phyloP scores from a whole-genome alignment of 2,888 invertebrate species.

The Caenorhabditis japonica region DNA sequence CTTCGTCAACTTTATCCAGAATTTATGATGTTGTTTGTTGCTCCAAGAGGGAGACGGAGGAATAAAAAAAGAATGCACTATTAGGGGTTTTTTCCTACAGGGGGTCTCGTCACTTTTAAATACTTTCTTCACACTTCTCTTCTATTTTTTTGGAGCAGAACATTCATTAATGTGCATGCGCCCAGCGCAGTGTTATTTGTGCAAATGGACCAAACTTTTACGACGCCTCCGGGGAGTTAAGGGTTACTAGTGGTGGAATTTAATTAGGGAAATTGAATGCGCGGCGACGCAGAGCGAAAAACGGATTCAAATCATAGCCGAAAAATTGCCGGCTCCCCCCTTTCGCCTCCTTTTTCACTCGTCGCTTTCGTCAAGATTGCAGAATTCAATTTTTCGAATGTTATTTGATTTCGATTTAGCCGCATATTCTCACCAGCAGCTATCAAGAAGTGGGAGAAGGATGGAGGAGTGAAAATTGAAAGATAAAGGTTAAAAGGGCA shows the following conservation, averaged over 20 bases:
- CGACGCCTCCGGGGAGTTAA: constrained; percentile 53
- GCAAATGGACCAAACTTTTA: constrained; percentile 40
- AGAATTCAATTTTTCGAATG: no score
- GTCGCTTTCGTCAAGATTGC: no score
- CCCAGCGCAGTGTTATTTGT: constrained; percentile 32
- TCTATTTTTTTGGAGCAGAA: no score
- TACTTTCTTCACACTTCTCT: no score
- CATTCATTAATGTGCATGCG: constrained; percentile 47
- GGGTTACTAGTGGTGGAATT: constrained; percentile 40
- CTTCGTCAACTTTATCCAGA: constrained; percentile 41
- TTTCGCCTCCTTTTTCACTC: no score
- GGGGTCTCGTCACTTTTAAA: not conserved
- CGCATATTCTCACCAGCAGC: no score
- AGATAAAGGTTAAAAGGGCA: no score
- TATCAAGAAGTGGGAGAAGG: no score
- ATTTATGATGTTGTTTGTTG: constrained; percentile 48
- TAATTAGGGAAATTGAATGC: constrained; percentile 49
- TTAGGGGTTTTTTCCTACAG: not conserved
- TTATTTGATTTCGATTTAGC: no score
- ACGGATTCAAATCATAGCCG: not conserved
- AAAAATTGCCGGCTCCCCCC: not conserved
- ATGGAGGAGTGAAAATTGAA: no score
- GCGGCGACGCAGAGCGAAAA: constrained; percentile 7
- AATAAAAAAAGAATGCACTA: constrained; percentile 5
- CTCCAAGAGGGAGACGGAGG: constrained; percentile 15